Conservation (phyloP, 2,888 invertebrate genomes). For the Chymomyza procnemis region DNA sequence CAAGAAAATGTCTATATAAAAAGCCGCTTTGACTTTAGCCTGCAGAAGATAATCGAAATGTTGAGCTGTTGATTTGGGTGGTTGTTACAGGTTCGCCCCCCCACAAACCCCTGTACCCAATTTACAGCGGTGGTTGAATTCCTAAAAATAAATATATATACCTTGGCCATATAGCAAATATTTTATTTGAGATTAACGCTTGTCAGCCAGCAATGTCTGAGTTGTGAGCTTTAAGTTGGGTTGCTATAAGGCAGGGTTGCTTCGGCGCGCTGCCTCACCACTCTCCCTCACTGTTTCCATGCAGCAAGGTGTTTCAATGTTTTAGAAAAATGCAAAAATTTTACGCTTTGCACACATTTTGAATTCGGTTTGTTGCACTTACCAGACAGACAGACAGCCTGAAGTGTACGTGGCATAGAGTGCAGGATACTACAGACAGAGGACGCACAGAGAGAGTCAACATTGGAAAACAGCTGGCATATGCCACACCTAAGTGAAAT, state of each 20-base stretch:
- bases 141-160: background rate
- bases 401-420: background rate
- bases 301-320: background rate
- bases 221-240: background rate
- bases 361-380: conserved; percentile 71
- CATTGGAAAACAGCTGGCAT: conserved; percentile 56
- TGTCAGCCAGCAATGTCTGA: conserved; percentile 41
- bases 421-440: background rate
- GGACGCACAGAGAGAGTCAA: background rate
- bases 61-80: conserved; percentile 32
- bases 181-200: conserved; percentile 69
- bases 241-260: background rate
- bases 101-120: background rate
- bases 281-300: background rate
- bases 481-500: conserved; percentile 55
- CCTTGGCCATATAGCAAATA: conserved; percentile 50
- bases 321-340: conserved; percentile 54
- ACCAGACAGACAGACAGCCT: conserved; percentile 29
- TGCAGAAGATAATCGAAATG: conserved; percentile 64
- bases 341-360: conserved; percentile 37
- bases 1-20: conserved; percentile 60
- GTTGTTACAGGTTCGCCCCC: conserved; percentile 35
- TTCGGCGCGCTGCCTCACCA: background rate
- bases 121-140: background rate
- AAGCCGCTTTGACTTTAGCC: conserved; percentile 43